phyloP scores from a whole-genome alignment of 2,888 invertebrate species.

The Vannuccia rotundouncinata region DNA sequence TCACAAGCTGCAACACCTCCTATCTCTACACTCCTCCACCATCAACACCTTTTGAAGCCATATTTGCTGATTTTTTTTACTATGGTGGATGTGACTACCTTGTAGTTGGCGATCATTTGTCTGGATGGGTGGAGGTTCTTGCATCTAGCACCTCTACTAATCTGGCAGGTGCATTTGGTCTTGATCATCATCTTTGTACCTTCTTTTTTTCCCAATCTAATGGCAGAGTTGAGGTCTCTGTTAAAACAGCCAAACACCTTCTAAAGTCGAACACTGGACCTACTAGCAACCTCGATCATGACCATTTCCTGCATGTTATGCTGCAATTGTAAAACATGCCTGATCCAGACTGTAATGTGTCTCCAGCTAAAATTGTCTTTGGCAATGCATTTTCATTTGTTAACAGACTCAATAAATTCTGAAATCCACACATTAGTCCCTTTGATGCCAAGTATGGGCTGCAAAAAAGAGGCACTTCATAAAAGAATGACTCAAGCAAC shows the following conservation, averaged over 20 bases:
- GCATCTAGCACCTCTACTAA: neutral
- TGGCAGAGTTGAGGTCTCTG: neutral
- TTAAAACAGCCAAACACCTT: neutral
- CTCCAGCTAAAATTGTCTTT: slow-evolving; percentile 17
- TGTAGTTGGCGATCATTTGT: neutral
- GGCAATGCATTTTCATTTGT: slow-evolving; percentile 3
- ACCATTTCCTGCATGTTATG: neutral
- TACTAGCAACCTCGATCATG: neutral
- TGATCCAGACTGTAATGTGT: slow-evolving; percentile 2
- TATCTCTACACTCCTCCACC: neutral
- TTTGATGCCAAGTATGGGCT: slow-evolving; percentile 5
- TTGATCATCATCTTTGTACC: neutral
- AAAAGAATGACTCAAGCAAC: neutral
- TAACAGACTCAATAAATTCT: neutral
- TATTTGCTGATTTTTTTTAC: neutral
- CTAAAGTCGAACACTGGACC: neutral
- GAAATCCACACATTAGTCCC: neutral
- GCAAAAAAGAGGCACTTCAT: neutral
- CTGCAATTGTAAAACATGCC: neutral
- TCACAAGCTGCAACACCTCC: neutral
- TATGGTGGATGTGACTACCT: neutral
- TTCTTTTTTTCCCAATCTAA: slow-evolving; percentile 6
- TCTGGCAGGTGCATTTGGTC: neutral
- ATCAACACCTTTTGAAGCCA: neutral
- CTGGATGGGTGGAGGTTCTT: neutral